A percentile compares a stretch with the other conserved stretches of the same genome.
These are phyloP conservation scores for Strix occidentalis DNA, from an alignment of 2,797 vertebrate genomes.

Conservation along the genomic window DNA sequence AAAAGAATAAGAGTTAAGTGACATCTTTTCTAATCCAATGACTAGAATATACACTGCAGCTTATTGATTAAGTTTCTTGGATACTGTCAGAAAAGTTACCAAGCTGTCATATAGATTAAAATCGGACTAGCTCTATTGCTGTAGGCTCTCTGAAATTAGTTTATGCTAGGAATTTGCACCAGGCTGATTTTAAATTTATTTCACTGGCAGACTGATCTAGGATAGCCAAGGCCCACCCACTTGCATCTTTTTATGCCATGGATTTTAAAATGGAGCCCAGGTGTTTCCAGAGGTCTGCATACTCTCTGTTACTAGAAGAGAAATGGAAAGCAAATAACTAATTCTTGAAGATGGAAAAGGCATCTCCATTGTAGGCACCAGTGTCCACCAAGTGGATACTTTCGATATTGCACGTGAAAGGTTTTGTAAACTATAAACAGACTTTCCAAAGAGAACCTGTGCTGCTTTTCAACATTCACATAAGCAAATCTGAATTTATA, in stretches of 20 bases:
- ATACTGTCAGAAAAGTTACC: neutral
- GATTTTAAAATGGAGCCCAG: neutral
- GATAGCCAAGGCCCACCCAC: neutral
- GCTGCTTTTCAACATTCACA: neutral
- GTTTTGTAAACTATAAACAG: neutral
- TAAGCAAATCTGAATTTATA: neutral
- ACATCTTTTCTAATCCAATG: neutral
- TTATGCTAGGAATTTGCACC: neutral
- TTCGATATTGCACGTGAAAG: neutral
- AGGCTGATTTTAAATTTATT: neutral
- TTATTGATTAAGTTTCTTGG: neutral
- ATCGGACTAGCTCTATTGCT: neutral
- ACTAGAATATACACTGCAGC: neutral
- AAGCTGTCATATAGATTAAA: neutral
- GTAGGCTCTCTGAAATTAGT: neutral
- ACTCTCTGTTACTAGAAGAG: neutral
- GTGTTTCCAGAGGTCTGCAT: neutral
- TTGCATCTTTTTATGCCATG: neutral
- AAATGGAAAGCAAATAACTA: neutral
- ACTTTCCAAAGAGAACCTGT: neutral
- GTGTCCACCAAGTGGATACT: slow-evolving; percentile 46
- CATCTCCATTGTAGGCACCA: neutral
- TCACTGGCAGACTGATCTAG: neutral
- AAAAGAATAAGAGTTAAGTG: neutral
- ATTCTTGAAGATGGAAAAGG: neutral